Evolutionary conservation across 2,113 vertebrate genomes (phyloP).

Genomic region (Gobiocypris rarus): DNA sequence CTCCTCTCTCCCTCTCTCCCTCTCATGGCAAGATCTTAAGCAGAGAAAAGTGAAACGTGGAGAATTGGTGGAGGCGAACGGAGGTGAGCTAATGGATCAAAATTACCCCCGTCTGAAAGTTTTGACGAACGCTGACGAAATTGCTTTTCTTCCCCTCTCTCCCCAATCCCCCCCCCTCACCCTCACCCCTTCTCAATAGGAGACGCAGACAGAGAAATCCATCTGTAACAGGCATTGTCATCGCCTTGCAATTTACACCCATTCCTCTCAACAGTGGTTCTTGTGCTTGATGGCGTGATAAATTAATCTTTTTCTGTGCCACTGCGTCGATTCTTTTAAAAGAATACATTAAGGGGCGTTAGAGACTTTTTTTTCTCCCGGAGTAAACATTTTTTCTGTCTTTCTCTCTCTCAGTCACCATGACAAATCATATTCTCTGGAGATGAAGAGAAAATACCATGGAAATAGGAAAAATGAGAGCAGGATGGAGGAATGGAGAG

Average conservation of each 20-base stretch:
- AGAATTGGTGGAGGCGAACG: constrained; percentile 74
- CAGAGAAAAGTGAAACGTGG: constrained; percentile 68
- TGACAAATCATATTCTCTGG: constrained; percentile 80
- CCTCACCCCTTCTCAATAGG: constrained; percentile 70
- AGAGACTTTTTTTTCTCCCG: constrained; percentile 65
- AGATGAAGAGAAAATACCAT: constrained; percentile 65
- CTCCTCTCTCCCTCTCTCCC: no score
- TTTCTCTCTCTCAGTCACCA: constrained; percentile 74
- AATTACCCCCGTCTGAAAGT: constrained; percentile 81
- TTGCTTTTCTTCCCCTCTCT: constrained; percentile 65
- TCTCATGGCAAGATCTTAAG: constrained; percentile 66
- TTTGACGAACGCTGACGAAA: constrained; percentile 78
- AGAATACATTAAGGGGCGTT: constrained; percentile 81
- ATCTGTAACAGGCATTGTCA: constrained; percentile 82
- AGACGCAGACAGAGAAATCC: constrained; percentile 81
- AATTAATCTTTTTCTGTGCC: constrained; percentile 84
- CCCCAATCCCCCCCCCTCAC: constrained; percentile 33
- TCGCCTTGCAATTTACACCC: constrained; percentile 80
- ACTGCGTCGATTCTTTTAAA: constrained; percentile 82
- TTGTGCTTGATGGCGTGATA: constrained; percentile 84
- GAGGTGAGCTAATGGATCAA: constrained; percentile 80
- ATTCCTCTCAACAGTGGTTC: constrained; percentile 79
- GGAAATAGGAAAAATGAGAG: constrained; percentile 53
- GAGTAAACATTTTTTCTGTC: constrained; percentile 77
- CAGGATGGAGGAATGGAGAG: constrained; percentile 42